Percentiles rank a stretch among this genome's conserved stretches.
phyloP scores from a whole-genome alignment of 2,113 vertebrate genomes.

The Caloenas nicobarica region DNA sequence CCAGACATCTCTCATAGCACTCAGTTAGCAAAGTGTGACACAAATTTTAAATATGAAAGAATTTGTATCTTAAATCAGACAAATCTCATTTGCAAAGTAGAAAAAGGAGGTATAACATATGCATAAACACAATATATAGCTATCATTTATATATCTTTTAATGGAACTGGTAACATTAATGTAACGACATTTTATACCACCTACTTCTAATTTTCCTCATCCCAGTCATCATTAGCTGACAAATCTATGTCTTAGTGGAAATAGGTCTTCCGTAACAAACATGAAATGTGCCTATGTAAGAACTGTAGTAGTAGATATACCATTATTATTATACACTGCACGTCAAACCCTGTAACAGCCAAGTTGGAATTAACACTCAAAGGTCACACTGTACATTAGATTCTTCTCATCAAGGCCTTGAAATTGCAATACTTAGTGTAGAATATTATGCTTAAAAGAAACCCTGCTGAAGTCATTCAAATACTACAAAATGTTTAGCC shows the following conservation, averaged over 20 bases:
- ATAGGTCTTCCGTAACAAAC: neutral
- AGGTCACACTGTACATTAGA: neutral
- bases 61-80: neutral
- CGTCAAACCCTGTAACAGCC: neutral
- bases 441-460: neutral
- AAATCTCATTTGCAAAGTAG: neutral
- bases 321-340: neutral
- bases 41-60: neutral
- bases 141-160: neutral
- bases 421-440: neutral
- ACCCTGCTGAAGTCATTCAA: neutral
- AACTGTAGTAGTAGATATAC: neutral
- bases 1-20: neutral
- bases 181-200: neutral
- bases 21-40: neutral
- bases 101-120: neutral
- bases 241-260: neutral
- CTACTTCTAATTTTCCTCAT: neutral
- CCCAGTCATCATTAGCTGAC: neutral
- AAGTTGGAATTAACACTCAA: neutral
- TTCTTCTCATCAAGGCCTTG: neutral
- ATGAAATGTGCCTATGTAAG: neutral
- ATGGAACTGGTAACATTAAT: neutral
- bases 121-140: neutral
- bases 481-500: neutral